phyloP scores from a whole-genome alignment of 2,888 invertebrate genomes.

The Embidobia sp. region DNA sequence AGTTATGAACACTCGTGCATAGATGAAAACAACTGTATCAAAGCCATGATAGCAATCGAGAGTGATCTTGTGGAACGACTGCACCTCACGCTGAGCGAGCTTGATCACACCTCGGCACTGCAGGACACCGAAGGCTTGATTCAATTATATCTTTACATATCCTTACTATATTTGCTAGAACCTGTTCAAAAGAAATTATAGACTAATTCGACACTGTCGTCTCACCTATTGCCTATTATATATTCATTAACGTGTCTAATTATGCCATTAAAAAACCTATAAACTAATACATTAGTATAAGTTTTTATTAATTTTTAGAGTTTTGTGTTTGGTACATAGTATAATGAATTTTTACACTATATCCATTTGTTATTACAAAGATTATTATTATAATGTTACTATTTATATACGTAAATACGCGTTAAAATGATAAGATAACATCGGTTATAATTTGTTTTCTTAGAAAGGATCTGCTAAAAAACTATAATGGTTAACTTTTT shows the following conservation, averaged over 20 bases:
- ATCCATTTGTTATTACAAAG: no score
- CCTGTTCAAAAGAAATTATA: conserved; percentile 66
- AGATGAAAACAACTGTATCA: conserved; percentile 69
- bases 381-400: no score
- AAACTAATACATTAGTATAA: no score
- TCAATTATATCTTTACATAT: conserved; percentile 74
- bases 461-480: no score
- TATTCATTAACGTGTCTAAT: conserved; percentile 24
- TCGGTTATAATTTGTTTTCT: no score
- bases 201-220: conserved; percentile 65
- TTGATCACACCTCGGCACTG: conserved; percentile 77
- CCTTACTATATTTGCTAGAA: conserved; percentile 67
- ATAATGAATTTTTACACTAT: no score
- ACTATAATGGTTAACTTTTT: no score
- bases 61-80: conserved; percentile 64
- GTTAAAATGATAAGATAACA: no score
- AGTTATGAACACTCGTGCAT: conserved; percentile 46
- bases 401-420: no score
- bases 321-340: no score
- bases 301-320: no score
- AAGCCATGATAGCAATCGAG: conserved; percentile 69
- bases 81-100: conserved; percentile 75
- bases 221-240: conserved; percentile 36
- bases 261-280: conserved; percentile 10
- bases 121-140: conserved; percentile 76